A percentile compares a stretch with the other conserved stretches of the same genome.
Evolutionary conservation across 2,888 invertebrate species (phyloP).

Genomic region (Lithophane socia): DNA sequence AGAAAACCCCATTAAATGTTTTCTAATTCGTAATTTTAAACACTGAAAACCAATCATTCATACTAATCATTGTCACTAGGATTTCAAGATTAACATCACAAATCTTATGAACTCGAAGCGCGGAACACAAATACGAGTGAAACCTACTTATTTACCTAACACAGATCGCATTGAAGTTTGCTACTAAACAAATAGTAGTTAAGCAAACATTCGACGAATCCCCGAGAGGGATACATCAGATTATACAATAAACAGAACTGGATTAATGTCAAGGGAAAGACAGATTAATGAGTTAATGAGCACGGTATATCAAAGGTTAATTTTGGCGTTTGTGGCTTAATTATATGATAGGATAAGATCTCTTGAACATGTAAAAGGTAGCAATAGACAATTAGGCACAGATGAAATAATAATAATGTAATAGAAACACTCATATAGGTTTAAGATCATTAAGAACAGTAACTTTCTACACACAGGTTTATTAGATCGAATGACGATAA

Average conservation of each 20-base stretch:
- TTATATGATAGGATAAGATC: background rate
- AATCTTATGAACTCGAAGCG: slow-evolving; percentile 3
- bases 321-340: background rate
- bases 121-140: slow-evolving; percentile 30
- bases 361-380: background rate
- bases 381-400: background rate
- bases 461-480: background rate
- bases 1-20: background rate
- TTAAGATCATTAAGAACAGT: background rate
- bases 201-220: slow-evolving; percentile 41
- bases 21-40: background rate
- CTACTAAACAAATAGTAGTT: slow-evolving; percentile 37
- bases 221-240: slow-evolving; percentile 24
- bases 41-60: background rate
- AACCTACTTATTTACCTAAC: background rate
- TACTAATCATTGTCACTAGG: background rate
- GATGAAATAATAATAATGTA: background rate
- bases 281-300: background rate
- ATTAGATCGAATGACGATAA: background rate
- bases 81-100: slow-evolving; percentile 9
- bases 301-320: background rate
- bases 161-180: slow-evolving; percentile 14
- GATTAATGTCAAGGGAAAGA: slow-evolving; percentile 13
- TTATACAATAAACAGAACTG: slow-evolving; percentile 34
- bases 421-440: background rate